These are phyloP conservation scores for Pelodytes ibericus DNA, from an alignment of 2,797 vertebrate species.

Conservation along the genomic window DNA sequence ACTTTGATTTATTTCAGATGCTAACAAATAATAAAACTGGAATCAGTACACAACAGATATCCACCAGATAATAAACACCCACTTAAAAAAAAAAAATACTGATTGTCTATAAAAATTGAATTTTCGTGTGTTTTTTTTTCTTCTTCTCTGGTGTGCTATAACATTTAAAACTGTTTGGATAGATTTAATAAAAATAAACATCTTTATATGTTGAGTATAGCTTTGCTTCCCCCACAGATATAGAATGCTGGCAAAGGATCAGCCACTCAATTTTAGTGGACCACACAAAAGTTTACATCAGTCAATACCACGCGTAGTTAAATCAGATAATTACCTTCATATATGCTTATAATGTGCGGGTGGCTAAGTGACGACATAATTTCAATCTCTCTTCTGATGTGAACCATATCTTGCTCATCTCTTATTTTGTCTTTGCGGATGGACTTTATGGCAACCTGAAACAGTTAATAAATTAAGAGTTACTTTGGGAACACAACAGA, in stretches of 20 bases:
- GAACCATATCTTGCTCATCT: slow-evolving; percentile 87
- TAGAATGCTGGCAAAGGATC: slow-evolving; percentile 9
- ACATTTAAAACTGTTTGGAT: slow-evolving; percentile 10
- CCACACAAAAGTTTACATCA: slow-evolving; percentile 40
- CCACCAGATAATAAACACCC: background rate
- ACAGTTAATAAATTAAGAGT: slow-evolving; percentile 78
- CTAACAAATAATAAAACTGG: background rate
- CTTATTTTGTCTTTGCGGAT: slow-evolving; percentile 92
- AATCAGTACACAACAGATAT: background rate
- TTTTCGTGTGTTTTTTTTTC: background rate
- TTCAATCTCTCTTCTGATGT: slow-evolving; percentile 87
- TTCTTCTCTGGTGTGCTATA: slow-evolving; percentile 11
- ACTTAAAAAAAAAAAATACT: background rate
- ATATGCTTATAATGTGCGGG: slow-evolving; percentile 91
- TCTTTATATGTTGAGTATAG: slow-evolving; percentile 10
- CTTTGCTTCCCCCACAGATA: slow-evolving; percentile 33
- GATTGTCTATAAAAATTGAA: background rate
- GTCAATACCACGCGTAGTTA: background rate
- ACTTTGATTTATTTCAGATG: background rate
- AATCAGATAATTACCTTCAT: slow-evolving; percentile 77
- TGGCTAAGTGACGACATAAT: slow-evolving; percentile 91
- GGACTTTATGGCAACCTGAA: slow-evolving; percentile 90
- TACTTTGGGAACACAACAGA: slow-evolving; percentile 73
- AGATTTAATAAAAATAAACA: slow-evolving; percentile 16
- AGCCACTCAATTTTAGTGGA: slow-evolving; percentile 4